phyloP scores from a whole-genome alignment of 2,113 vertebrate genomes.

The Bos indicus region DNA sequence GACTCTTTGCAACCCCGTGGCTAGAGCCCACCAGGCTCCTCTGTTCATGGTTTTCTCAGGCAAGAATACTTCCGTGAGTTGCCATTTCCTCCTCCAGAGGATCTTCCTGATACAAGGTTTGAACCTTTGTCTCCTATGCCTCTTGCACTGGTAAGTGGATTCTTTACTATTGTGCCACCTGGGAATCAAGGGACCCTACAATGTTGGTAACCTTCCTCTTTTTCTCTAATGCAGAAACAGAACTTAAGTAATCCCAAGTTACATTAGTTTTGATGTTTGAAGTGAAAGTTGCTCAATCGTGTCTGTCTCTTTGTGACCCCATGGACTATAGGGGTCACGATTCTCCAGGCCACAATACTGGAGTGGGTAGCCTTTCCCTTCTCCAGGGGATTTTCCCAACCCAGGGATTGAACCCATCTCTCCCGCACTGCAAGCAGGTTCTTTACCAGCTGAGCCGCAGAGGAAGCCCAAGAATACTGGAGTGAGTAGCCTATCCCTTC shows the following conservation, averaged over 20 bases:
- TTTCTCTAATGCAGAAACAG: not conserved
- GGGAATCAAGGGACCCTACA: not conserved
- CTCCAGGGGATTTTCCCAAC: not conserved
- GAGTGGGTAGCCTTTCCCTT: not conserved
- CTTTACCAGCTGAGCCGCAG: not conserved
- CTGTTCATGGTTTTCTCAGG: not conserved
- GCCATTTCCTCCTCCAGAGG: not conserved
- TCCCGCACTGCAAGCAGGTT: rapidly evolving
- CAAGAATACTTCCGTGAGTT: not conserved
- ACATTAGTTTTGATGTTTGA: not conserved
- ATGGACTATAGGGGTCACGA: not conserved
- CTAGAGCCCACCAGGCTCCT: not conserved
- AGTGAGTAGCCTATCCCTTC: not conserved
- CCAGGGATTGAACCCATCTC: not conserved
- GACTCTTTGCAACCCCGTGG: not conserved
- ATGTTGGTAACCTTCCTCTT: not conserved
- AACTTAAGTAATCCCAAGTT: not conserved
- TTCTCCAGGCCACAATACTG: not conserved
- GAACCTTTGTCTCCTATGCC: not conserved
- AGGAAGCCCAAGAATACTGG: not conserved
- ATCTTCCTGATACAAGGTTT: not conserved
- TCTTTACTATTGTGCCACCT: not conserved
- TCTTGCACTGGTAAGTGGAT: not conserved
- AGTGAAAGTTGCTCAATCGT: not conserved
- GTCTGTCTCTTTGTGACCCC: not conserved